Percentiles rank a stretch among this genome's conserved stretches.
These are phyloP conservation scores for Coelopa frigida DNA, from an alignment of 1,140 invertebrate species.

Conservation along the genomic window DNA sequence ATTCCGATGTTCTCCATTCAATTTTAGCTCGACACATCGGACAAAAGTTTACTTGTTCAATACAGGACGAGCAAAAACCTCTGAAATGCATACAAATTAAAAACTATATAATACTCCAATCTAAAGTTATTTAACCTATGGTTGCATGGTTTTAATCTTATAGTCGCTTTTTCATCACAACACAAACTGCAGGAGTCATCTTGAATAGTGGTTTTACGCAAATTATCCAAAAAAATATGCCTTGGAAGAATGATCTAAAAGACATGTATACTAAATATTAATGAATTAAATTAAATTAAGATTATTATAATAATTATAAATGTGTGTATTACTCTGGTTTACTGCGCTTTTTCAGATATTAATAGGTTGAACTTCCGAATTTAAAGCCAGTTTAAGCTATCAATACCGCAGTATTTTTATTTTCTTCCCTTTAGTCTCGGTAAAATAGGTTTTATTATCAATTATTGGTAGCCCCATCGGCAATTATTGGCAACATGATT, in stretches of 20 bases:
- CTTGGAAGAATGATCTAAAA: constrained; percentile 50
- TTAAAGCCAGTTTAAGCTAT: no score
- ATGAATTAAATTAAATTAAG: no score
- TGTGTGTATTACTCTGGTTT: neutral
- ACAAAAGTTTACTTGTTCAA: constrained; percentile 69
- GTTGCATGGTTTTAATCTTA: constrained; percentile 69
- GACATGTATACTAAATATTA: no score
- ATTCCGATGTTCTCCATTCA: no score
- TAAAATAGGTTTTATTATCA: no score
- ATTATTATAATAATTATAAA: constrained; percentile 5
- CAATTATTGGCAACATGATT: no score
- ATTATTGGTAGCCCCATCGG: no score
- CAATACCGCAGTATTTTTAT: no score
- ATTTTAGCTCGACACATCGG: constrained; percentile 93
- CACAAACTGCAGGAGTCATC: constrained; percentile 86
- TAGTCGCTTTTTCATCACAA: constrained; percentile 70
- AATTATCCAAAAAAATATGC: constrained; percentile 66
- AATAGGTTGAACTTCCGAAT: no score
- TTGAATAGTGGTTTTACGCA: constrained; percentile 65
- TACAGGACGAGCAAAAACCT: constrained; percentile 78
- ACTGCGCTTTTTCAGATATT: constrained; percentile 21
- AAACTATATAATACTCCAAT: constrained; percentile 19
- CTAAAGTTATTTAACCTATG: constrained; percentile 69
- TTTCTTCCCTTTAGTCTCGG: no score
- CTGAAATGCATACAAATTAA: constrained; percentile 50